A percentile compares a stretch with the other conserved stretches of the same genome.
Evolutionary conservation across 1,140 invertebrate species (phyloP).

Genomic region (Lucilia sericata): DNA sequence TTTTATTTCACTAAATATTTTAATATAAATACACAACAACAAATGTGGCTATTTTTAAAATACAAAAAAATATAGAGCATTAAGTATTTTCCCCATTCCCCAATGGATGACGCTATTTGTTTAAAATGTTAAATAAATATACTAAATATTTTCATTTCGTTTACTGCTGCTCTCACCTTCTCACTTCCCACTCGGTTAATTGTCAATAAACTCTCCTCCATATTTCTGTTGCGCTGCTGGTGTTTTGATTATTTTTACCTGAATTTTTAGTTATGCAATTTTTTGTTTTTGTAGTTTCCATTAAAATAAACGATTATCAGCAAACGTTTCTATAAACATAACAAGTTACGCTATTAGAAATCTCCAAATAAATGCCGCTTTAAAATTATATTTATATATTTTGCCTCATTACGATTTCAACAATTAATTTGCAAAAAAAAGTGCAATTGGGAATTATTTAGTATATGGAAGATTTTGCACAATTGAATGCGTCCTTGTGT

Average conservation of each 20-base stretch:
- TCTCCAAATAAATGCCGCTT: too few relatives aligned
- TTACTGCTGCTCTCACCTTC: background rate
- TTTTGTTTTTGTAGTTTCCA: background rate
- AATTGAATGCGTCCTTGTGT: background rate
- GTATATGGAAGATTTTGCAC: background rate
- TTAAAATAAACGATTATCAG: background rate
- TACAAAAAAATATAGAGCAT: background rate
- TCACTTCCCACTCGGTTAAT: background rate
- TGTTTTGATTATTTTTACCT: background rate
- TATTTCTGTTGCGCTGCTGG: background rate
- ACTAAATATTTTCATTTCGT: background rate
- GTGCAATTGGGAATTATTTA: background rate
- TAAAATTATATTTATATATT: too few relatives aligned
- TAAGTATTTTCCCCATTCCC: background rate
- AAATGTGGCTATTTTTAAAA: too few relatives aligned
- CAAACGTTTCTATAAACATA: too few relatives aligned
- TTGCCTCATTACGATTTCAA: too few relatives aligned
- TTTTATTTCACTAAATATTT: too few relatives aligned
- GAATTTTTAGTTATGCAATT: background rate
- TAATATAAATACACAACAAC: too few relatives aligned
- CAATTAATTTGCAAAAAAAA: background rate
- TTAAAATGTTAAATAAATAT: background rate
- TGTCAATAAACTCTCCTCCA: background rate
- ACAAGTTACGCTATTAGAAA: too few relatives aligned
- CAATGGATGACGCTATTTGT: background rate